Base-by-base conservation (phyloP, 2,797 vertebrate species). In the Acanthornis magna region DNA sequence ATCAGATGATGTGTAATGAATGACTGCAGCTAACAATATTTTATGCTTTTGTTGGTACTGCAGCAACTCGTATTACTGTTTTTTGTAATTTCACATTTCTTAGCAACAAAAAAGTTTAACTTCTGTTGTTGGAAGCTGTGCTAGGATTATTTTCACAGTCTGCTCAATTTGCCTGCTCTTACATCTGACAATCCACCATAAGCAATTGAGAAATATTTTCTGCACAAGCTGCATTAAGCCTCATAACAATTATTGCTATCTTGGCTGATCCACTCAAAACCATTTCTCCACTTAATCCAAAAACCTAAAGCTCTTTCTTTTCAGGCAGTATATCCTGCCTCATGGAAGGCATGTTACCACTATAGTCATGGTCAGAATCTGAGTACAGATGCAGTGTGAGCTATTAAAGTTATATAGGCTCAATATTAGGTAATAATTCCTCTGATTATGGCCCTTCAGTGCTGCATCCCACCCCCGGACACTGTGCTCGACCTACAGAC, bases 111-210 rank as follows among this genome's bases (percentile, higher is more conserved):
- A 88, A 96, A 95, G 62, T 96, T 93, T 86, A 77, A 90, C 93
- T 96, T 86, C 66, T 86, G 89, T 78, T 96, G 63, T 88, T 95
- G 91, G 83, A 96, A 96, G 90, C 92, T 90, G 11, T 66, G 48
- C 66, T 85, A 88, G 84, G 83, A 95, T 93, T 96, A 93, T 96
- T 94, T 95, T 96, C 94, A 88, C 90, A 95, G 51, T 84, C 91
- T 90, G 85, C 80, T 95, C 74, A 81, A 81, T 96, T 96, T 94
- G 88, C 73, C 80, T 88, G 60, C 74, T 93, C 83, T 93, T 88
- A 94, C 55, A 81, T 95, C 91, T 96, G 95, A 96, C 94, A 95
- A 84, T 81, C 74, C 86, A 66, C 90, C 70, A 57, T 79, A 93
- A 95, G 90, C 70, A 84, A 90, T n/a, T 90, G 90, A 86, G 83